Evolutionary conservation across 2,113 vertebrate species (phyloP).

Genomic region (Lanius ludovicianus): DNA sequence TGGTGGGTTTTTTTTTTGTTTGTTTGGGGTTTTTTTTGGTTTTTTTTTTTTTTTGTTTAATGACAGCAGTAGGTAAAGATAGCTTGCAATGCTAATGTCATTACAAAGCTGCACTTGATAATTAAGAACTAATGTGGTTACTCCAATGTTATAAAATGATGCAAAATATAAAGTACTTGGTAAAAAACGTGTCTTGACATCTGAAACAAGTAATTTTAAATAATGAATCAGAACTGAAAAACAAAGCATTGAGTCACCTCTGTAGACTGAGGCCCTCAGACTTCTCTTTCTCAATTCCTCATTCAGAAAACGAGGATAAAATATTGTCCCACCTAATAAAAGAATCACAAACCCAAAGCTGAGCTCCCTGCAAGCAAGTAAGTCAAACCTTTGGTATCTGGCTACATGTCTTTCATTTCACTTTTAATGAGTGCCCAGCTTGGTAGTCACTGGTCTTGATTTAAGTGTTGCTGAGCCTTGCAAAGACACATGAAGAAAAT

Average conservation of each 20-base stretch:
- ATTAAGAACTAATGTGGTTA: neutral
- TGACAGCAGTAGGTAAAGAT: neutral
- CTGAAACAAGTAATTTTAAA: neutral
- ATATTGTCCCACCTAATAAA: neutral
- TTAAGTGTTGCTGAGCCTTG: neutral
- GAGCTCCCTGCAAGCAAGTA: neutral
- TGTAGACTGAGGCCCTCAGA: neutral
- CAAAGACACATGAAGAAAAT: neutral
- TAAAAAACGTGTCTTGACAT: neutral
- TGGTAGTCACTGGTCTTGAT: neutral
- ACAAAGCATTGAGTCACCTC: neutral
- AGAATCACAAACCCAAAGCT: neutral
- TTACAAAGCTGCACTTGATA: neutral
- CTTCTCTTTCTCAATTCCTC: neutral
- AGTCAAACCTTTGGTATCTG: neutral
- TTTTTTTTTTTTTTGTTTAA: neutral
- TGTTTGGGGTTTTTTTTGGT: no score
- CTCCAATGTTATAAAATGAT: neutral
- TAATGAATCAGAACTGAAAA: neutral
- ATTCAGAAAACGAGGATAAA: neutral
- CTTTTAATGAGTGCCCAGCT: neutral
- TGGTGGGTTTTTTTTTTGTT: no score
- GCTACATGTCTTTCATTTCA: neutral
- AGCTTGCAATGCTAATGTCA: neutral
- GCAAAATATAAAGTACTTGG: neutral